Evolutionary conservation across 2,797 vertebrate genomes (phyloP).

Genomic region (Choloepus didactylus): DNA sequence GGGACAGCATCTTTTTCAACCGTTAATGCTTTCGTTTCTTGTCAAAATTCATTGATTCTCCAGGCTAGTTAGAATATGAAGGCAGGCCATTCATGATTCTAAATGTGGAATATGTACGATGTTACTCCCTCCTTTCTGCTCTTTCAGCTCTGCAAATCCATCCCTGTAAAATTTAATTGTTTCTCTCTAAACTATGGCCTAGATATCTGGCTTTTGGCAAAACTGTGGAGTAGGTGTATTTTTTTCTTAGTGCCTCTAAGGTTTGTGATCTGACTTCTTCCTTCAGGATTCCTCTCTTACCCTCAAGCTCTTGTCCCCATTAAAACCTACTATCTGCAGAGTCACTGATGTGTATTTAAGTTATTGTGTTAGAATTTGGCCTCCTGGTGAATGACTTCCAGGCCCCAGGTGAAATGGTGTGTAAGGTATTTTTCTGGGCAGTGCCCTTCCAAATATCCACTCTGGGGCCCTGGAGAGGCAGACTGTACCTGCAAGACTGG

Average conservation of each 20-base stretch:
- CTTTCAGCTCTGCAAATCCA: not conserved
- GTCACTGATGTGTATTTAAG: not conserved
- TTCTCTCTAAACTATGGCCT: conserved; percentile 22
- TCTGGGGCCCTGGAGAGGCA: not conserved
- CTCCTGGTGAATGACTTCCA: not conserved
- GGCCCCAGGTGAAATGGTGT: not conserved
- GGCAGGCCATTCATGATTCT: not conserved
- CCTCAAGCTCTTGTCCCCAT: not conserved
- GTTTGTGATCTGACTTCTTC: not conserved
- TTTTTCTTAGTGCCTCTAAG: not conserved
- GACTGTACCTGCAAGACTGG: not conserved
- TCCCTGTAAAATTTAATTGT: not conserved
- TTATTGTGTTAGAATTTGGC: not conserved
- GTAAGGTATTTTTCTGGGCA: not conserved
- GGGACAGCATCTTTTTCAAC: not conserved
- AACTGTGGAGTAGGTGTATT: not conserved
- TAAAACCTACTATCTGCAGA: conserved; percentile 38
- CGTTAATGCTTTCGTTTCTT: not conserved
- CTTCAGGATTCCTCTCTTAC: conserved; percentile 10
- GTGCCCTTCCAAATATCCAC: not conserved
- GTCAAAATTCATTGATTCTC: not conserved
- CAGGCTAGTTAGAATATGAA: not conserved
- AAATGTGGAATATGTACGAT: not conserved
- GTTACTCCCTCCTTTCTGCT: not conserved
- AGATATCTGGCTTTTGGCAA: not conserved